Evolutionary conservation across 2,888 invertebrate genomes (phyloP).

Genomic region (Scotopteryx bipunctaria): DNA sequence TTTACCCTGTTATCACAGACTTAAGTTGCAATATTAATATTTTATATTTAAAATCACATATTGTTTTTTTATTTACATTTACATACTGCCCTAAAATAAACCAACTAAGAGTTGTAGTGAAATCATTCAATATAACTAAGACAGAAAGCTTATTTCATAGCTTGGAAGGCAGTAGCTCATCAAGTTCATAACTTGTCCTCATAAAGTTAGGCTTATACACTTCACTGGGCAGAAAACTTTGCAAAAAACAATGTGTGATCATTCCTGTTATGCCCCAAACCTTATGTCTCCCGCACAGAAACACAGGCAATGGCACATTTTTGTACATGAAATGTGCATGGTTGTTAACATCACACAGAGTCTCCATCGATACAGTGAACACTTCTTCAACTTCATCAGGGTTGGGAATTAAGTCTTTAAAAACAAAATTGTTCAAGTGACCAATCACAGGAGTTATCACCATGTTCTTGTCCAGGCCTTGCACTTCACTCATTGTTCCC

Average conservation of each 20-base stretch:
- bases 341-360: slow-evolving; percentile 84
- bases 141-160: slow-evolving; percentile 44
- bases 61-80: no score
- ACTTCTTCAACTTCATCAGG: slow-evolving; percentile 90
- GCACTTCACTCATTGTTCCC: slow-evolving; percentile 74
- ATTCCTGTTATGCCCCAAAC: slow-evolving; percentile 92
- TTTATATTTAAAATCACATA: no score
- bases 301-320: slow-evolving; percentile 76
- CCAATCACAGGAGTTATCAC: slow-evolving; percentile 90
- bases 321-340: slow-evolving; percentile 86
- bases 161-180: slow-evolving; percentile 64
- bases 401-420: slow-evolving; percentile 83
- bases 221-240: slow-evolving; percentile 58
- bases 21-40: no score
- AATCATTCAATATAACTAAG: no score
- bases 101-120: no score
- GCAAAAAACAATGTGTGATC: slow-evolving; percentile 87
- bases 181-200: slow-evolving; percentile 50
- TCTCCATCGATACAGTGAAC: slow-evolving; percentile 87
- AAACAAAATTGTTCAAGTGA: slow-evolving; percentile 72
- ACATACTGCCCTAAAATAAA: no score
- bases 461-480: slow-evolving; percentile 68
- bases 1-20: no score
- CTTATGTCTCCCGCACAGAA: slow-evolving; percentile 79
- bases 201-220: slow-evolving; percentile 58